These are phyloP conservation scores for Tinea pellionella DNA, from an alignment of 2,888 invertebrate species.

Conservation along the genomic window DNA sequence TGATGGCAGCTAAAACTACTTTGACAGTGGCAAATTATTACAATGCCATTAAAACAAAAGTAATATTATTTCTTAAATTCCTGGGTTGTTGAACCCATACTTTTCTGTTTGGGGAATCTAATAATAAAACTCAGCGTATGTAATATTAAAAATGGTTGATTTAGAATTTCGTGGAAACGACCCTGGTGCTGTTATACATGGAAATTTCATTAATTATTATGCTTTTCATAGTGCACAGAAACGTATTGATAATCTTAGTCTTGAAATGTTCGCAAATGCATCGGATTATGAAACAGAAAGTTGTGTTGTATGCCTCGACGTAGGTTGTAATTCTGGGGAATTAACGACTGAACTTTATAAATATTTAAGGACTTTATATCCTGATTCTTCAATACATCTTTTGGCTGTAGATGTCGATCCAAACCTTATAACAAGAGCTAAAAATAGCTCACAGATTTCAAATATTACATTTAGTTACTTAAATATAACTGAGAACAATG, in stretches of 20 bases:
- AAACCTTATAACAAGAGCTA: constrained; percentile 75
- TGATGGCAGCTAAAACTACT: no score
- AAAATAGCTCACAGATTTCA: constrained; percentile 49
- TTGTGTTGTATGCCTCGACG: constrained; percentile 71
- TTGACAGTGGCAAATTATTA: no score
- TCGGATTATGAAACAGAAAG: constrained; percentile 21
- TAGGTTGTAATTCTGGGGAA: constrained; percentile 85
- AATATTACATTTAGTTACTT: constrained; percentile 67
- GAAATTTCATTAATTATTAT: constrained; percentile 91
- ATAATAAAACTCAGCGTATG: background rate
- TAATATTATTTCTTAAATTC: no score
- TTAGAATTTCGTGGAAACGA: constrained; percentile 48
- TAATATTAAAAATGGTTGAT: background rate
- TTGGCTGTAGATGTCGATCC: constrained; percentile 84
- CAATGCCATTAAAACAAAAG: no score
- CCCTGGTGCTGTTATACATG: constrained; percentile 82
- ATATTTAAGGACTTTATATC: constrained; percentile 55
- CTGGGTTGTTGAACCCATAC: no score
- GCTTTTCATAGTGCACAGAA: constrained; percentile 79
- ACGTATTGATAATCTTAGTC: constrained; percentile 71
- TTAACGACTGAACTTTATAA: constrained; percentile 72
- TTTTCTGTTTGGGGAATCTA: no score
- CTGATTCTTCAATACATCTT: constrained; percentile 43
- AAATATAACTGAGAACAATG: constrained; percentile 68
- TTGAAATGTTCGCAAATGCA: constrained; percentile 39